phyloP scores from a whole-genome alignment of 2,113 vertebrate genomes.

The Odontesthes bonariensis region DNA sequence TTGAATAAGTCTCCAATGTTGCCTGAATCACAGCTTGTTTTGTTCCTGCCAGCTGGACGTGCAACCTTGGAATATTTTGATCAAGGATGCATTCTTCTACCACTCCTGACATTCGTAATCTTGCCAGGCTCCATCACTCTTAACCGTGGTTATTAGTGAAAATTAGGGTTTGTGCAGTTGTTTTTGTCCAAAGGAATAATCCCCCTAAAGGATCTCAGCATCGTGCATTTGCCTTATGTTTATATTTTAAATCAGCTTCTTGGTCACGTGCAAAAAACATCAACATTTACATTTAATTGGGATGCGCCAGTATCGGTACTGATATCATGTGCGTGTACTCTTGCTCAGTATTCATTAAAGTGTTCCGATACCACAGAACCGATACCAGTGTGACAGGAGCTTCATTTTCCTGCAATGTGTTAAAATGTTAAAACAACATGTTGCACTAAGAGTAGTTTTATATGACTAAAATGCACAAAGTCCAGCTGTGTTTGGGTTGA shows the following conservation, averaged over 20 bases:
- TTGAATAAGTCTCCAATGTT: neutral
- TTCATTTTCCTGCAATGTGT: no score
- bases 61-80: neutral
- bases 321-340: no score
- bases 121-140: constrained; percentile 8
- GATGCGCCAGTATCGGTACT: no score
- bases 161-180: constrained; percentile 1
- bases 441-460: no score
- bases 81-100: constrained; percentile 28
- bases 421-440: no score
- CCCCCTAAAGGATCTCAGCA: no score
- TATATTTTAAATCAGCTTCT: constrained; percentile 22
- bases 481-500: no score
- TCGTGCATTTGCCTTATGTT: neutral
- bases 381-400: no score
- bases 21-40: neutral
- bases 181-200: no score
- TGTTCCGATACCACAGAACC: no score
- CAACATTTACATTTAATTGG: neutral
- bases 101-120: constrained; percentile 10
- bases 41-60: neutral
- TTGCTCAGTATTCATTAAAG: no score
- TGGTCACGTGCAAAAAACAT: neutral
- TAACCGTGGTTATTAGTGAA: constrained; percentile 18
- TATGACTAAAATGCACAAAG: no score